phyloP scores from a whole-genome alignment of 2,113 vertebrate genomes.

The Zapus hudsonius region DNA sequence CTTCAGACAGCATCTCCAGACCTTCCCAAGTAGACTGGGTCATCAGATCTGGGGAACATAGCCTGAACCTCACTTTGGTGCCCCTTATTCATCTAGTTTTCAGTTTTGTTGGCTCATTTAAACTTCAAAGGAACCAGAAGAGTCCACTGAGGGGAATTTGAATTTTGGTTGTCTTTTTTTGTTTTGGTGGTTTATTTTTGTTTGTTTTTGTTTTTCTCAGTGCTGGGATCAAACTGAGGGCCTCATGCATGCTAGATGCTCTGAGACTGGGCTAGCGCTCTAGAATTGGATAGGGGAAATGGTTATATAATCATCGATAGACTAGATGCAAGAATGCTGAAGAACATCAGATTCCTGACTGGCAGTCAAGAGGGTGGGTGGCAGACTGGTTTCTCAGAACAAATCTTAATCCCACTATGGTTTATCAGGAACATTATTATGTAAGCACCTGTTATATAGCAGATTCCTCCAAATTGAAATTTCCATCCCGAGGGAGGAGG shows the following conservation, averaged over 20 bases:
- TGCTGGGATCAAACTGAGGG: not conserved
- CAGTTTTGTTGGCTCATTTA: not conserved
- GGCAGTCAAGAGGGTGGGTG: conserved; percentile 56
- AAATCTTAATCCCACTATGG: conserved; percentile 41
- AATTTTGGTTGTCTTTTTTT: not conserved
- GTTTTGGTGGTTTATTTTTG: too few relatives aligned
- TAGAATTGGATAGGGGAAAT: not conserved
- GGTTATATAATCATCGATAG: conserved; percentile 51
- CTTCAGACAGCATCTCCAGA: not conserved
- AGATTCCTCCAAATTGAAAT: too few relatives aligned
- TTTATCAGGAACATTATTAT: conserved; percentile 63
- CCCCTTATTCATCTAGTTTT: not conserved
- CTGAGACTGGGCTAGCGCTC: not conserved
- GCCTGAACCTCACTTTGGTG: not conserved
- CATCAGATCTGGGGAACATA: not conserved
- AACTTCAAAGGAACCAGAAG: conserved; percentile 21
- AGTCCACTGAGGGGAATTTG: not conserved
- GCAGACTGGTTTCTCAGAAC: conserved; percentile 47
- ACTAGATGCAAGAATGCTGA: conserved; percentile 43
- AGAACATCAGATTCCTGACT: conserved; percentile 66
- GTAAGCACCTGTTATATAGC: too few relatives aligned
- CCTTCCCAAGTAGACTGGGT: not conserved
- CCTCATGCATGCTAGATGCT: not conserved
- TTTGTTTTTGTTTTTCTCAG: not conserved
- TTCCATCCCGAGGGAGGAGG: too few relatives aligned